Conservation (phyloP, 92 coral and sea anemone genomes). For the Scolanthus callimorphus region DNA sequence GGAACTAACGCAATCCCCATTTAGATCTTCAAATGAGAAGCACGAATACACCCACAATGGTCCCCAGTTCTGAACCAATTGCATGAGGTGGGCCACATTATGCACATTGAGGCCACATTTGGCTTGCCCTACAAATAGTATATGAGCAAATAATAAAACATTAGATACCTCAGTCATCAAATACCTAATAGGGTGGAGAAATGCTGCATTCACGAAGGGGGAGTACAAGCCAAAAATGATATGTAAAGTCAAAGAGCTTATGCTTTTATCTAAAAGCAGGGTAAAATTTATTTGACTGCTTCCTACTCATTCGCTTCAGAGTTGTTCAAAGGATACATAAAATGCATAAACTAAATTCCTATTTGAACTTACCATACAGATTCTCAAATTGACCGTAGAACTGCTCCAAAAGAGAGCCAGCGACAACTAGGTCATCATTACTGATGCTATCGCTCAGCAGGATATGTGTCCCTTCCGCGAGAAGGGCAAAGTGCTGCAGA, state of each 20-base stretch:
- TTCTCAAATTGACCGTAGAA: neutral
- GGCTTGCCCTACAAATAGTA: slow-evolving; percentile 1
- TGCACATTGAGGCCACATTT: slow-evolving; percentile 22
- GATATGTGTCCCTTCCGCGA: slow-evolving; percentile 1
- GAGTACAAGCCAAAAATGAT: too few species aligned
- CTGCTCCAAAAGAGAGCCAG: neutral
- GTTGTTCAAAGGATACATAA: too few species aligned
- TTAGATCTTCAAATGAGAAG: slow-evolving; percentile 15
- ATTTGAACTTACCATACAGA: slow-evolving; percentile 16
- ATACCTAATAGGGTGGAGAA: too few species aligned
- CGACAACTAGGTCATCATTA: neutral
- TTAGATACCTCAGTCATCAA: neutral
- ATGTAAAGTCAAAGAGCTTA: too few species aligned
- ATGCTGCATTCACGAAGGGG: too few species aligned
- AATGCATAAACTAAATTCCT: too few species aligned
- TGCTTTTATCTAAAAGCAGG: too few species aligned
- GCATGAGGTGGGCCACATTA: neutral
- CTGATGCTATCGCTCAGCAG: slow-evolving; percentile 10
- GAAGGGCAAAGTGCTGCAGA: slow-evolving; percentile 5
- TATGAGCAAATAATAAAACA: neutral
- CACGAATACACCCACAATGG: slow-evolving; percentile 12
- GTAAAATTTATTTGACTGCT: too few species aligned
- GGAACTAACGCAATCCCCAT: slow-evolving; percentile 9
- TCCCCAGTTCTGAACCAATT: slow-evolving; percentile 3
- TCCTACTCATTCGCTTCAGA: too few species aligned